Conservation (phyloP, 2,888 invertebrate genomes). For the Nomada ferruginata region DNA sequence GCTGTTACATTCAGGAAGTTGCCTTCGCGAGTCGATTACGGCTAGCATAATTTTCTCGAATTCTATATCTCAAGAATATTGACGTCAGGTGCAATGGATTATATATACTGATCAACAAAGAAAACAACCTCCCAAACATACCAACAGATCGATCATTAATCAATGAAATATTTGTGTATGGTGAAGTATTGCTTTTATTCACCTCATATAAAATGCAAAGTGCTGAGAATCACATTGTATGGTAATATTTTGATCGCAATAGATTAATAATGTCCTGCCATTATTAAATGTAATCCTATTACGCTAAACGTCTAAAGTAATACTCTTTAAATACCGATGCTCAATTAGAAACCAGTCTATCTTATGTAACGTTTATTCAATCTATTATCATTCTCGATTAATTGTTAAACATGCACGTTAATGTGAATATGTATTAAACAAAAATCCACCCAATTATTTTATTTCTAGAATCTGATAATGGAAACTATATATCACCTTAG, state of each 20-base stretch:
- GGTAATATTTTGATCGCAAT: slow-evolving; percentile 70
- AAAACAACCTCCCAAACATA: slow-evolving; percentile 83
- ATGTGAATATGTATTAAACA: slow-evolving; percentile 22
- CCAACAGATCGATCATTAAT: slow-evolving; percentile 80
- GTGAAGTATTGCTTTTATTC: slow-evolving; percentile 83
- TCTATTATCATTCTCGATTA: slow-evolving; percentile 32
- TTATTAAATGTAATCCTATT: slow-evolving; percentile 62
- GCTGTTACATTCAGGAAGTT: slow-evolving; percentile 83
- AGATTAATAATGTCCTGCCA: slow-evolving; percentile 70
- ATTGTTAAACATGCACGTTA: slow-evolving; percentile 41
- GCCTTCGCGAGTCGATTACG: slow-evolving; percentile 75
- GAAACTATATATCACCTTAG: slow-evolving; percentile 42
- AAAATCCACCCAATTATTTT: slow-evolving; percentile 32
- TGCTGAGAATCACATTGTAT: slow-evolving; percentile 80
- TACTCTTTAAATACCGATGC: slow-evolving; percentile 62
- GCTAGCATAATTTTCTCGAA: background rate
- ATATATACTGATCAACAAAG: slow-evolving; percentile 64
- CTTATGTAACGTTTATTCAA: slow-evolving; percentile 26
- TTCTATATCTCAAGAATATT: background rate
- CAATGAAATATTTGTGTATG: slow-evolving; percentile 82
- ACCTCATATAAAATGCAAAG: slow-evolving; percentile 82
- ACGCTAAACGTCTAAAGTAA: slow-evolving; percentile 61
- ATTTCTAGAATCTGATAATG: slow-evolving; percentile 8
- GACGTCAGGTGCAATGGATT: too few species aligned
- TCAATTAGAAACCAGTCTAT: slow-evolving; percentile 68